phyloP scores from a whole-genome alignment of 2,113 vertebrate genomes.

The Catharus minimus region DNA sequence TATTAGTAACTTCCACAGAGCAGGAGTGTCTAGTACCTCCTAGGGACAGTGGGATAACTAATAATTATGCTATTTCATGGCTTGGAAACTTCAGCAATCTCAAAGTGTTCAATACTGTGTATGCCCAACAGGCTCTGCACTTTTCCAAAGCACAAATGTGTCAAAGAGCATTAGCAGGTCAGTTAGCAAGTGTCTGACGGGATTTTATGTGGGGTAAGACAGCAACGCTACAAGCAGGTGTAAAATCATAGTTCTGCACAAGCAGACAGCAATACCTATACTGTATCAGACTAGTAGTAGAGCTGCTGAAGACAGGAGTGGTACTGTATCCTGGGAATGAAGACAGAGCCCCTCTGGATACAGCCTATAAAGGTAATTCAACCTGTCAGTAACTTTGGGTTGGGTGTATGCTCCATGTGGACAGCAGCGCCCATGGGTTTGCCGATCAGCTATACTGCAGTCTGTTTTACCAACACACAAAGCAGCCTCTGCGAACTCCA shows the following conservation, averaged over 20 bases:
- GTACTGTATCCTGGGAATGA: background rate
- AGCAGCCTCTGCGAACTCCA: background rate
- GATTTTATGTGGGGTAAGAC: background rate
- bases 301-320: background rate
- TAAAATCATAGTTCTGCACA: background rate
- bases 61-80: background rate
- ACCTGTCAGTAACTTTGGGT: background rate
- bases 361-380: accelerated
- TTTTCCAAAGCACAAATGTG: background rate
- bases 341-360: background rate
- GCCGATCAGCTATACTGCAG: too few relatives aligned
- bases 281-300: background rate
- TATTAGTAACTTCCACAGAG: background rate
- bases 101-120: accelerated
- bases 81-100: background rate
- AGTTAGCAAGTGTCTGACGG: background rate
- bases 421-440: accelerated
- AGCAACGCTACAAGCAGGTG: background rate
- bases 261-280: background rate
- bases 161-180: background rate
- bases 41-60: background rate
- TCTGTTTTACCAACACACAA: background rate
- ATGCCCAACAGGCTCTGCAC: background rate
- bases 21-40: background rate
- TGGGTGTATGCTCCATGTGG: accelerated